Evolutionary conservation across 2,797 vertebrate genomes (phyloP).

Genomic region (Eptatretus atami): DNA sequence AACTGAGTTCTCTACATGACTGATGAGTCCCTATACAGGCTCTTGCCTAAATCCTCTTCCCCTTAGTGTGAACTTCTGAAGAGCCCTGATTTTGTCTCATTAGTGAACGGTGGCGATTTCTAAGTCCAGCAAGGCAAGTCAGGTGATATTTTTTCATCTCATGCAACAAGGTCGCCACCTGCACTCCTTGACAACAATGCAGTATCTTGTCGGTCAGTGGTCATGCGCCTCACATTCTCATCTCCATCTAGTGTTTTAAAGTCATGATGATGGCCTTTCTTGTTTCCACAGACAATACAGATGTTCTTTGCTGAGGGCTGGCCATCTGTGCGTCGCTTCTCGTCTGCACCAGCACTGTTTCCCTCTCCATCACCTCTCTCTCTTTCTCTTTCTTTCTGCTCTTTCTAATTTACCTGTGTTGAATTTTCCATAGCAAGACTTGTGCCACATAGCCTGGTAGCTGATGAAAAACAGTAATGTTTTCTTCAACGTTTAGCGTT

Average conservation of each 20-base stretch:
- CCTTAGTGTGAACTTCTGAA: slow-evolving; percentile 1
- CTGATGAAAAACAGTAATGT: neutral
- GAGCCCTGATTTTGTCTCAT: neutral
- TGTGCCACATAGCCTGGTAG: neutral
- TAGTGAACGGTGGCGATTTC: neutral
- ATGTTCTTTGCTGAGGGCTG: neutral
- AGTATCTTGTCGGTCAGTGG: neutral
- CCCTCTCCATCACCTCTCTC: neutral
- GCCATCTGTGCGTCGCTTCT: neutral
- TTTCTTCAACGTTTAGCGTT: neutral
- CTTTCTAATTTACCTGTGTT: neutral
- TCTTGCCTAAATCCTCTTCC: neutral
- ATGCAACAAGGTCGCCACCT: slow-evolving; percentile 3
- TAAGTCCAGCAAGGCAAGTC: neutral
- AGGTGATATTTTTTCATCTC: neutral
- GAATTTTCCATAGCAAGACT: neutral
- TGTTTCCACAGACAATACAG: neutral
- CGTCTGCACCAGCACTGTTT: neutral
- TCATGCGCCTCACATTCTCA: neutral
- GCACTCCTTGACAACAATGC: neutral
- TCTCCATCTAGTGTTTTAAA: neutral
- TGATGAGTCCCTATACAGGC: neutral
- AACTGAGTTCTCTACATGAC: neutral
- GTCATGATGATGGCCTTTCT: slow-evolving; percentile 2
- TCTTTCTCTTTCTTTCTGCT: neutral